Evolutionary conservation across 2,888 invertebrate genomes (phyloP).

Genomic region (Phyto melanocephala): DNA sequence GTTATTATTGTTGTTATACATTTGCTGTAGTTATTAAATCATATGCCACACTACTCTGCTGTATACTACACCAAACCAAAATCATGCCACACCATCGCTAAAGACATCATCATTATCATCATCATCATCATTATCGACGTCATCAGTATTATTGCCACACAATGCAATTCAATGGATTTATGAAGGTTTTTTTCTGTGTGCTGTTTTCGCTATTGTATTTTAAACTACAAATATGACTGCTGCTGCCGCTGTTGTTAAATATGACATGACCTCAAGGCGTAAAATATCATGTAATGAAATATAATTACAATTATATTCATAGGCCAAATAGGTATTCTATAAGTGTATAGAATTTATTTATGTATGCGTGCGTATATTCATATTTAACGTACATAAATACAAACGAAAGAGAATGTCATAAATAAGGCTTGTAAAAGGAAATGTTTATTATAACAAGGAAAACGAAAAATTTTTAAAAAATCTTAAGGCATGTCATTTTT

Average conservation of each 20-base stretch:
- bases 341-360: constrained; percentile 38
- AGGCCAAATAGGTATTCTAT: too few species aligned
- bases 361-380: background rate
- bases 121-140: constrained; percentile 45
- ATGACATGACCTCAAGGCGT: constrained; percentile 72
- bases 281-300: constrained; percentile 74
- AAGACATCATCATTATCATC: constrained; percentile 49
- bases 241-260: constrained; percentile 68
- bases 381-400: background rate
- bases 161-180: constrained; percentile 38
- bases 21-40: constrained; percentile 55
- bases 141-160: constrained; percentile 42
- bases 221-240: constrained; percentile 32
- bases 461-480: too few species aligned
- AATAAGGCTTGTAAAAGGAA: background rate
- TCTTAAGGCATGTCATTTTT: too few species aligned
- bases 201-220: background rate
- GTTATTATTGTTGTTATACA: constrained; percentile 15
- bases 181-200: background rate
- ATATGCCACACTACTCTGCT: constrained; percentile 6
- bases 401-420: background rate
- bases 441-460: too few species aligned
- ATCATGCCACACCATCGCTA: constrained; percentile 48
- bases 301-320: constrained; percentile 74
- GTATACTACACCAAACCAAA: background rate